These are phyloP conservation scores for Cossypha niveicapilla DNA, from an alignment of 2,797 vertebrate species.

Conservation along the genomic window DNA sequence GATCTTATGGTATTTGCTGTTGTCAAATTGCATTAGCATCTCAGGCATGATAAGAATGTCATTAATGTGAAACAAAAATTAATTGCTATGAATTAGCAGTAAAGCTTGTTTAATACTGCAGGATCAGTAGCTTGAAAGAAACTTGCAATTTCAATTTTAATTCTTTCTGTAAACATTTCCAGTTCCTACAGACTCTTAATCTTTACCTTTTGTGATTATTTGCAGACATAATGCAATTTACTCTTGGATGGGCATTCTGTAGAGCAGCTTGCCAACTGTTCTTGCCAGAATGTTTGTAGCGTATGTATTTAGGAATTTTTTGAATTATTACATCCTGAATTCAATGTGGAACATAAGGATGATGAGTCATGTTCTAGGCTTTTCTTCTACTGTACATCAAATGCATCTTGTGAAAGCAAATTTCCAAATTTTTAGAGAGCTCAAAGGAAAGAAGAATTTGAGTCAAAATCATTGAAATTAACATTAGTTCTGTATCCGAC, in stretches of 20 bases:
- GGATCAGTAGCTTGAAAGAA: conserved; percentile 10
- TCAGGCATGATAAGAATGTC: conserved; percentile 27
- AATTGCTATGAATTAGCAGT: conserved; percentile 39
- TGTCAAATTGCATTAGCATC: conserved; percentile 41
- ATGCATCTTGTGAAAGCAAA: not conserved
- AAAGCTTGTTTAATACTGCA: conserved; percentile 16
- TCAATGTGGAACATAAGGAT: not conserved
- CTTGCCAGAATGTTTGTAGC: not conserved
- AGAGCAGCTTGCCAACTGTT: not conserved
- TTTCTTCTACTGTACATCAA: not conserved
- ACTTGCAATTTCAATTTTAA: not conserved
- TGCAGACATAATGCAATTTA: not conserved
- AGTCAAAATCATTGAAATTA: not conserved
- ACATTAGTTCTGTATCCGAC: not conserved
- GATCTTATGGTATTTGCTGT: conserved; percentile 1
- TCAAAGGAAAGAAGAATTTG: not conserved
- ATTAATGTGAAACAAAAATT: conserved; percentile 51
- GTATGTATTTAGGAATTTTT: not conserved
- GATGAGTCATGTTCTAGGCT: not conserved
- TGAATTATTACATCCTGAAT: not conserved
- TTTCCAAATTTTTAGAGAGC: not conserved
- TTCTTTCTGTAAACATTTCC: conserved; percentile 1
- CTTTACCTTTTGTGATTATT: not conserved
- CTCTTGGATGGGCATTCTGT: not conserved
- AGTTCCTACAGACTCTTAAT: not conserved